Percentiles rank a stretch among this genome's conserved stretches.
These are phyloP conservation scores for Pipistrellus nathusii DNA, from an alignment of 2,797 vertebrate species.

Conservation along the genomic window DNA sequence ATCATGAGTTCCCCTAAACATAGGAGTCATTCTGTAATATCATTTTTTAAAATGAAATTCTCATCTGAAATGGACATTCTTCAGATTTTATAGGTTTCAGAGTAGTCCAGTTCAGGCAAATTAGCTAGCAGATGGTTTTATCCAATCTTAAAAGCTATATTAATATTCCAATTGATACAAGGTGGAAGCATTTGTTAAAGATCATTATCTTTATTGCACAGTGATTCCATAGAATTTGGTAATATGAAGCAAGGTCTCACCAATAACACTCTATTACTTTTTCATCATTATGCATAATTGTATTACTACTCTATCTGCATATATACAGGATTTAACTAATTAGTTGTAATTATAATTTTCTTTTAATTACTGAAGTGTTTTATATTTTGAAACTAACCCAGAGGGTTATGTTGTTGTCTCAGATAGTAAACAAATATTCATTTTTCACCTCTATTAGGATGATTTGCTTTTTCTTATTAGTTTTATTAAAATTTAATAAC, in stretches of 20 bases:
- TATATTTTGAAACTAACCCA: conserved; percentile 61
- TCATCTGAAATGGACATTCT: conserved; percentile 12
- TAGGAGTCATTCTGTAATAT: not conserved
- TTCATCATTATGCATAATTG: conserved; percentile 67
- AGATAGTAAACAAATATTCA: conserved; percentile 61
- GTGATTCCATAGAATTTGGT: conserved; percentile 57
- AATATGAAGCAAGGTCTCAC: conserved; percentile 37
- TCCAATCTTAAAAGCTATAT: conserved; percentile 1
- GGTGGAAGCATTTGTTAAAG: conserved; percentile 56
- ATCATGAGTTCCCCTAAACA: not conserved
- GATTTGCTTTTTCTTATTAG: conserved; percentile 52
- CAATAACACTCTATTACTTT: conserved; percentile 57
- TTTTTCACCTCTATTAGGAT: conserved; percentile 53
- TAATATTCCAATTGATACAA: conserved; percentile 38
- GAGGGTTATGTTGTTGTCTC: conserved; percentile 66
- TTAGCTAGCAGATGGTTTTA: conserved; percentile 50
- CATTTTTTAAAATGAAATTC: not conserved
- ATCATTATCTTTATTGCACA: conserved; percentile 36
- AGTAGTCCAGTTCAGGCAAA: not conserved
- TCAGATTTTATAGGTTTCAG: not conserved
- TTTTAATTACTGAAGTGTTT: conserved; percentile 72
- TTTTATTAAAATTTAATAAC: conserved; percentile 32
- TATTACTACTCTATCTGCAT: conserved; percentile 66
- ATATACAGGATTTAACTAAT: conserved; percentile 54
- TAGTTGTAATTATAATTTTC: conserved; percentile 67